Percentiles rank a stretch among this genome's conserved stretches.
These are phyloP conservation scores for Lasioglossum vierecki DNA, from an alignment of 2,888 invertebrate genomes.

Conservation along the genomic window DNA sequence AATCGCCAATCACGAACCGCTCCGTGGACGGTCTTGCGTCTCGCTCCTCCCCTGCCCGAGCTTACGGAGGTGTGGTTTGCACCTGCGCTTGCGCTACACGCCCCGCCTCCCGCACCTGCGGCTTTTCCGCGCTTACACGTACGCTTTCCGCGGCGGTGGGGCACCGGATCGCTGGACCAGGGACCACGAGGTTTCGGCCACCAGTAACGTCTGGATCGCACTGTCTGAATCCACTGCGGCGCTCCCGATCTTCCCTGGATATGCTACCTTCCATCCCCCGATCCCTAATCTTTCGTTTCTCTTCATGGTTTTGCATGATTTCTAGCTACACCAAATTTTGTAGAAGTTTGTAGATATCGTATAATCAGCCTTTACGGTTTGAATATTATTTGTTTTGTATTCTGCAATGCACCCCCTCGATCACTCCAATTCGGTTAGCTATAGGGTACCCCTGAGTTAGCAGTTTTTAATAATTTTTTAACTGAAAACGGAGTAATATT, in stretches of 20 bases:
- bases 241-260: neutral
- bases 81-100: constrained; percentile 79
- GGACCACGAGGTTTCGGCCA: constrained; percentile 41
- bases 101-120: constrained; percentile 75
- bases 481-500: too few species aligned
- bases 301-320: neutral
- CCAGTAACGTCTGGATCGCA: constrained; percentile 44
- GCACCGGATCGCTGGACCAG: constrained; percentile 12
- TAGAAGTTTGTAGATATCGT: neutral
- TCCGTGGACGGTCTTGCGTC: constrained; percentile 73
- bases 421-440: too few species aligned
- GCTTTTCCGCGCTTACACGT: constrained; percentile 76
- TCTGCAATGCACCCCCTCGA: too few species aligned
- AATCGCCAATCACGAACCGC: constrained; percentile 80
- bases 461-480: too few species aligned
- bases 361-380: neutral
- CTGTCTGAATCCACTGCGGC: constrained; percentile 43
- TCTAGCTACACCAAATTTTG: neutral
- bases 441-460: too few species aligned
- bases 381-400: neutral
- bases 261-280: neutral
- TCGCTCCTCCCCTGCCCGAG: constrained; percentile 79
- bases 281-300: neutral
- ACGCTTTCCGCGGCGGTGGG: constrained; percentile 62
- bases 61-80: constrained; percentile 80